Percentiles rank a stretch among this genome's conserved stretches.
phyloP scores from a whole-genome alignment of 2,113 vertebrate genomes.

The Protobothrops mucrosquamatus region DNA sequence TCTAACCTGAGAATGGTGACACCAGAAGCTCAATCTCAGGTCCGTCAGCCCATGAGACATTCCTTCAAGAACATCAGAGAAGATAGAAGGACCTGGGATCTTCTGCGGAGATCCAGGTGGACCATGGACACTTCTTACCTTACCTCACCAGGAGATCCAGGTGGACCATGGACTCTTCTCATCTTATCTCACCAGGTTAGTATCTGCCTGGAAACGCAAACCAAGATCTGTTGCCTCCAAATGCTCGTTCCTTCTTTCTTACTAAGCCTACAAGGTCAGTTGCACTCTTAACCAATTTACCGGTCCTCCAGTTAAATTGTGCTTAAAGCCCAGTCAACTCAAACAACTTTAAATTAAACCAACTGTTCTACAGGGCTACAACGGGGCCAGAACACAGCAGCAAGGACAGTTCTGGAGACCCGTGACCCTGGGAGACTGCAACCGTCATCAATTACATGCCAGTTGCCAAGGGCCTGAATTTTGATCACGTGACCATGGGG shows the following conservation, averaged over 20 bases:
- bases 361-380: no score
- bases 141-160: not conserved
- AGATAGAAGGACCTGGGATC: accelerated
- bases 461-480: no score
- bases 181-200: no score
- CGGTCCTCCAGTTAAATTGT: no score
- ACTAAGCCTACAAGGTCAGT: not conserved
- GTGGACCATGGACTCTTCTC: no score
- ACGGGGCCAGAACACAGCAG: no score
- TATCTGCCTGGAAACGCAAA: not conserved
- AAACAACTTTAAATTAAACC: no score
- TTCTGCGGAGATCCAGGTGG: accelerated
- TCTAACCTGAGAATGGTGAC: constrained; percentile 93
- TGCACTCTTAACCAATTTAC: not conserved
- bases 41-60: constrained; percentile 91
- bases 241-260: not conserved
- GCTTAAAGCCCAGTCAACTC: no score
- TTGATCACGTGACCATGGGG: no score
- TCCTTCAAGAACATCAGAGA: constrained; percentile 54
- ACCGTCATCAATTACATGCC: no score
- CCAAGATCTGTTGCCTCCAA: not conserved
- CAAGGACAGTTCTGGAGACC: no score
- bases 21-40: constrained; percentile 88
- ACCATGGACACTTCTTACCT: not conserved
- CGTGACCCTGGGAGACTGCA: no score